Evolutionary conservation across 2,113 vertebrate genomes (phyloP).

Genomic region (Sander lucioperca): DNA sequence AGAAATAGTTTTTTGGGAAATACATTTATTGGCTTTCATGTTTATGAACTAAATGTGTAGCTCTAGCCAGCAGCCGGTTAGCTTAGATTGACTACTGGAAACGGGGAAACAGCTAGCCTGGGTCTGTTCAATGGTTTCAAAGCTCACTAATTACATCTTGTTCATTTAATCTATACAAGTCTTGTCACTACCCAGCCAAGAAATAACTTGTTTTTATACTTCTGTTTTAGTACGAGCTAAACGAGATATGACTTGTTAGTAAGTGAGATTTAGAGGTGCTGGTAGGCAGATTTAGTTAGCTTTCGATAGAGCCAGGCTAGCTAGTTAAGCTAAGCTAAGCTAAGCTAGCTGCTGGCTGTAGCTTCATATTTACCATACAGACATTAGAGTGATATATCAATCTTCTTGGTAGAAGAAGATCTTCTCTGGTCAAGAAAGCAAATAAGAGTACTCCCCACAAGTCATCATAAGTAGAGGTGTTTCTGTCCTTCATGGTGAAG

Average conservation of each 20-base stretch:
- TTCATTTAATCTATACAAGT: not conserved
- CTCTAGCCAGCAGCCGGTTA: not conserved
- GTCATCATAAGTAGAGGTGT: not conserved
- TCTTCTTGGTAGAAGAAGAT: too few species aligned
- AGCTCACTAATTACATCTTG: not conserved
- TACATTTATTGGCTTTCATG: not conserved
- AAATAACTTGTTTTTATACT: not conserved
- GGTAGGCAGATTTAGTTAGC: not conserved
- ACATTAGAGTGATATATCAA: not conserved
- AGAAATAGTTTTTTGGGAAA: not conserved
- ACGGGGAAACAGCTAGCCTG: not conserved
- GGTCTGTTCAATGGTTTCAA: not conserved
- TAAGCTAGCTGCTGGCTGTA: not conserved
- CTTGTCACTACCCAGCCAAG: not conserved
- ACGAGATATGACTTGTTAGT: not conserved
- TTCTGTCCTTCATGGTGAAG: not conserved
- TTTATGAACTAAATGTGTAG: not conserved
- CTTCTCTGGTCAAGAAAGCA: not conserved
- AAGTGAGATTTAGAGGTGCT: not conserved
- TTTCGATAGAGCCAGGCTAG: not conserved
- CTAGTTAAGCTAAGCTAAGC: not conserved
- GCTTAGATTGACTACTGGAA: not conserved
- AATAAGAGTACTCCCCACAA: not conserved
- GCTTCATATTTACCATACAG: not conserved
- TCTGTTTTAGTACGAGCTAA: not conserved